phyloP scores from a whole-genome alignment of 2,888 invertebrate species.

The Chirona hameri region DNA sequence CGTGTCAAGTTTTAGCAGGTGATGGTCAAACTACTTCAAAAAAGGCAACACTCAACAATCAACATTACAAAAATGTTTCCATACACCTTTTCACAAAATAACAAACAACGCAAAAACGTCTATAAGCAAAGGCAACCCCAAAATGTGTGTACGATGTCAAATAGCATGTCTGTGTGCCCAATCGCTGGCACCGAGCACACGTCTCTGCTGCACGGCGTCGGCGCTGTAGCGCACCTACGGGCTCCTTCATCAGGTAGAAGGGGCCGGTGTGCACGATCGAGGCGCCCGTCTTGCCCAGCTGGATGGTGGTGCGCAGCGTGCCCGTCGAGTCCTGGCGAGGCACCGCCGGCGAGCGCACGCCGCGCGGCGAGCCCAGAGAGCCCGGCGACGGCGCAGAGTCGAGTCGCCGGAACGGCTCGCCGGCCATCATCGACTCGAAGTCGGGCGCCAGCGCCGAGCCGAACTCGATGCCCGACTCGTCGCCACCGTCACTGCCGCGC shows the following conservation, averaged over 20 bases:
- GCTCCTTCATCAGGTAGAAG: conserved; percentile 96
- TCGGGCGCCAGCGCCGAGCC: conserved; percentile 10
- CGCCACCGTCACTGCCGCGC: neutral
- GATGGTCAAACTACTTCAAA: too few species aligned
- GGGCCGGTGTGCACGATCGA: conserved; percentile 96
- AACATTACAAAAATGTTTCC: too few species aligned
- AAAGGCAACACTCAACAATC: too few species aligned
- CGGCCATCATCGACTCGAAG: conserved; percentile 12
- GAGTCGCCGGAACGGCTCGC: conserved; percentile 11
- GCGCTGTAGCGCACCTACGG: conserved; percentile 64
- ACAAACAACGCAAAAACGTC: too few species aligned
- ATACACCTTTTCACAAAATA: too few species aligned
- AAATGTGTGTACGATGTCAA: too few species aligned
- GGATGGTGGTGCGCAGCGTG: conserved; percentile 95
- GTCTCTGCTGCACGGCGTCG: too few species aligned
- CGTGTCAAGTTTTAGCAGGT: too few species aligned
- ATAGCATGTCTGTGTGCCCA: too few species aligned
- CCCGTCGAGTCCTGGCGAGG: conserved; percentile 95
- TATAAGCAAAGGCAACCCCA: too few species aligned
- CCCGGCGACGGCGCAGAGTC: conserved; percentile 22
- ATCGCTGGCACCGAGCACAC: too few species aligned
- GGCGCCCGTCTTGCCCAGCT: conserved; percentile 85
- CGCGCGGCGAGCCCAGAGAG: conserved; percentile 68
- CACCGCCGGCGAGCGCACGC: conserved; percentile 91
- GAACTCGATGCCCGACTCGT: neutral